Conservation (phyloP, 1,140 invertebrate genomes). For the Pogonomyrmex californicus region DNA sequence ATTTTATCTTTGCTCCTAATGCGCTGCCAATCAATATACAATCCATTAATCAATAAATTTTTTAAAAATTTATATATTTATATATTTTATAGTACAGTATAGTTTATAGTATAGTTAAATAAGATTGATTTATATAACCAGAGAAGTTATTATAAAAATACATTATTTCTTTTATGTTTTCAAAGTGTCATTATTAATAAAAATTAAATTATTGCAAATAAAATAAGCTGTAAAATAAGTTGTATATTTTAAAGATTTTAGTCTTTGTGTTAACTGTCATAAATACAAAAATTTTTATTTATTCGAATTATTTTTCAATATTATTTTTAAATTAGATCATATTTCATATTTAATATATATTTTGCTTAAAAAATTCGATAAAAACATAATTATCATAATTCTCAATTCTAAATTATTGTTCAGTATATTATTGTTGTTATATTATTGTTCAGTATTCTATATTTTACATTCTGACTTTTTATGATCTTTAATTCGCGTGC, state of each 20-base stretch:
- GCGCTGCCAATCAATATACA: slow-evolving; percentile 54
- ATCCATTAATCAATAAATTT: background rate
- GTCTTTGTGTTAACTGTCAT: background rate
- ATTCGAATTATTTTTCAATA: background rate
- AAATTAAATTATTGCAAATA: slow-evolving; percentile 27
- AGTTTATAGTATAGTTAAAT: background rate
- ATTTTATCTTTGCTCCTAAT: slow-evolving; percentile 42
- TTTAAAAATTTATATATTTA: slow-evolving; percentile 7
- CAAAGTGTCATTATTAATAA: background rate
- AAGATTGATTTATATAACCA: background rate
- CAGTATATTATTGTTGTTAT: slow-evolving; percentile 57
- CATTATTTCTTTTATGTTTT: background rate
- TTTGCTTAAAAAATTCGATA: background rate
- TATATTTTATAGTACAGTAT: too few species aligned
- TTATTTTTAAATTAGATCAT: background rate
- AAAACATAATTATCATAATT: background rate
- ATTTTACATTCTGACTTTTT: slow-evolving; percentile 62
- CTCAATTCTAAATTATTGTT: background rate
- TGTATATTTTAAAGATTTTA: background rate
- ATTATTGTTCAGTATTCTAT: slow-evolving; percentile 11
- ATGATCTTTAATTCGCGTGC: slow-evolving; percentile 62
- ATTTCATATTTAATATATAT: background rate
- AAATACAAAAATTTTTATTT: background rate
- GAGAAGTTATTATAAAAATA: background rate
- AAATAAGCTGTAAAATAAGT: background rate